A percentile compares a stretch with the other conserved stretches of the same genome.
Evolutionary conservation across 2,888 invertebrate species (phyloP).

Genomic region (Melieria omissa): DNA sequence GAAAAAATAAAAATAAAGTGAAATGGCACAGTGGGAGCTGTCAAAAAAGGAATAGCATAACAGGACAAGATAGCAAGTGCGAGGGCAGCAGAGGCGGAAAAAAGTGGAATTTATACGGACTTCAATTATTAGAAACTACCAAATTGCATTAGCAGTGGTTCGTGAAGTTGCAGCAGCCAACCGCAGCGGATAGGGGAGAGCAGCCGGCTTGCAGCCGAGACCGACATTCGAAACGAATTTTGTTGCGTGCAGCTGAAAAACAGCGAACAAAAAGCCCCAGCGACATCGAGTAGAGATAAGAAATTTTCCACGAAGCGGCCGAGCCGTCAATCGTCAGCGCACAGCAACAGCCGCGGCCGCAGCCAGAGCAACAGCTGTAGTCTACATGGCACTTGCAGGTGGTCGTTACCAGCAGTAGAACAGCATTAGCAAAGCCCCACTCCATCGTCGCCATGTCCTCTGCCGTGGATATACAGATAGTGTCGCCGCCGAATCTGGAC

Average conservation of each 20-base stretch:
- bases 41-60: neutral
- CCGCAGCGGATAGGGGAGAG: too few relatives aligned
- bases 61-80: neutral
- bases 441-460: constrained; percentile 40
- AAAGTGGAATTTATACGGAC: neutral
- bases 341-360: constrained; percentile 25
- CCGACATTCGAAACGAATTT: too few relatives aligned
- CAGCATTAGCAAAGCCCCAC: neutral
- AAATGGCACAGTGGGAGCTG: neutral
- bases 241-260: neutral
- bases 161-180: too few relatives aligned
- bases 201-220: too few relatives aligned
- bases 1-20: neutral
- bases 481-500: constrained; percentile 75
- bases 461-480: constrained; percentile 74
- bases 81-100: neutral
- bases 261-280: neutral
- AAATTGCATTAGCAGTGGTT: too few relatives aligned
- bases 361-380: constrained; percentile 21
- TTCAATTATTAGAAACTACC: neutral
- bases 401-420: neutral
- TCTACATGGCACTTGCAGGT: neutral
- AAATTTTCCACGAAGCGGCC: neutral
- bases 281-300: constrained; percentile 19
- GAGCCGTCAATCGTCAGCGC: neutral